Conservation (phyloP, 2,888 invertebrate species). For the Allygus modestus region DNA sequence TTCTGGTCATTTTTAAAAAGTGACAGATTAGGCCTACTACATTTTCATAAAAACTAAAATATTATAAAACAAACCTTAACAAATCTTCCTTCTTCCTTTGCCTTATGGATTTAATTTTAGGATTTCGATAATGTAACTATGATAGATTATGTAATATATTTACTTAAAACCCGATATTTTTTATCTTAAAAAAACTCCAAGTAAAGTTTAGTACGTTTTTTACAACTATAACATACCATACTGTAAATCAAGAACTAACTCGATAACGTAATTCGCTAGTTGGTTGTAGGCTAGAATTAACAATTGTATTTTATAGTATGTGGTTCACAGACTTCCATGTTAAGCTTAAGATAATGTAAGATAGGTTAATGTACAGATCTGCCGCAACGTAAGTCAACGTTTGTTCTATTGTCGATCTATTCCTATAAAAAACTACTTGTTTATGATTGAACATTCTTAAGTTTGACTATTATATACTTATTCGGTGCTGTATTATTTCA, state of each 20-base stretch:
- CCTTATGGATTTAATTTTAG: too few species aligned
- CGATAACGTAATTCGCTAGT: slow-evolving; percentile 36
- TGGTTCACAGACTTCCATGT: slow-evolving; percentile 48
- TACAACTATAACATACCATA: slow-evolving; percentile 4
- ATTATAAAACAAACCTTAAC: not conserved
- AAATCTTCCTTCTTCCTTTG: too few species aligned
- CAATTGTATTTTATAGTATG: slow-evolving; percentile 39
- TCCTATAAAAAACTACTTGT: slow-evolving; percentile 7
- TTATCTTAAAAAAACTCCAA: slow-evolving; percentile 8
- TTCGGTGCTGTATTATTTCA: not conserved
- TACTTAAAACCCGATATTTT: not conserved
- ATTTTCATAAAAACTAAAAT: too few species aligned
- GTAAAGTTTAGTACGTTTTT: slow-evolving; percentile 47
- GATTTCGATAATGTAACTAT: too few species aligned
- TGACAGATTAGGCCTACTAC: too few species aligned
- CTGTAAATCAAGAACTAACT: slow-evolving; percentile 8
- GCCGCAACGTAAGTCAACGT: slow-evolving; percentile 53
- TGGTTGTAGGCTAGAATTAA: slow-evolving; percentile 31
- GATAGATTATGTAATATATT: not conserved
- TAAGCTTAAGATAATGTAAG: slow-evolving; percentile 44
- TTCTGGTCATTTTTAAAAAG: too few species aligned
- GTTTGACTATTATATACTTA: not conserved
- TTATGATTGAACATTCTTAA: not conserved
- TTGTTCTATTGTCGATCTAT: not conserved
- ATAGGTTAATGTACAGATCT: slow-evolving; percentile 48